phyloP scores from a whole-genome alignment of 1,140 invertebrate genomes.

The Nixonia krombeini region DNA sequence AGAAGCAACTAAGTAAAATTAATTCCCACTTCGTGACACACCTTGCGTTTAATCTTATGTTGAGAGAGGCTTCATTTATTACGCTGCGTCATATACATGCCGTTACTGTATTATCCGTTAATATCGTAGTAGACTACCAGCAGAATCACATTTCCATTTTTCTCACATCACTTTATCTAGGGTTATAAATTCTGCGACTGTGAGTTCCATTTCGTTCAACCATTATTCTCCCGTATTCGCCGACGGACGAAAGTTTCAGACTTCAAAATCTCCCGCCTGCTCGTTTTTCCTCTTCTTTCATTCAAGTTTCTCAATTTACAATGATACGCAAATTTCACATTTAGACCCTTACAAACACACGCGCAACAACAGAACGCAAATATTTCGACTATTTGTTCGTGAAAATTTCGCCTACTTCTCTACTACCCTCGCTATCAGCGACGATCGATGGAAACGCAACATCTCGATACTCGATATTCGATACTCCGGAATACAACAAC shows the following conservation, averaged over 20 bases:
- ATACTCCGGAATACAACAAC: no score
- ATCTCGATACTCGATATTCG: background rate
- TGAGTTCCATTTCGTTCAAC: conserved; percentile 44
- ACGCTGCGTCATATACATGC: conserved; percentile 18
- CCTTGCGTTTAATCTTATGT: conserved; percentile 32
- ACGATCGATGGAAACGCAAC: background rate
- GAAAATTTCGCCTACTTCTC: no score
- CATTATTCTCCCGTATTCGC: conserved; percentile 44
- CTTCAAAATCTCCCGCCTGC: conserved; percentile 31
- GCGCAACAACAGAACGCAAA: background rate
- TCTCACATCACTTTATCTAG: conserved; percentile 40
- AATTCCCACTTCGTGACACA: conserved; percentile 16
- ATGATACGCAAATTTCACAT: conserved; percentile 9
- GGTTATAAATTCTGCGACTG: conserved; percentile 39
- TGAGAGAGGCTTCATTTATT: conserved; percentile 37
- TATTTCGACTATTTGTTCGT: no score
- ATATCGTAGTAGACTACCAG: conserved; percentile 33
- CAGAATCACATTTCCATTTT: conserved; percentile 39
- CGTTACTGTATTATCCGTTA: conserved; percentile 38
- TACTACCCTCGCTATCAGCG: no score
- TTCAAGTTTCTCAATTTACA: conserved; percentile 17
- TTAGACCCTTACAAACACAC: background rate
- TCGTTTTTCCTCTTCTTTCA: conserved; percentile 21
- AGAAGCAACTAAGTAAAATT: conserved; percentile 24
- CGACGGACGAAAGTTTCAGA: conserved; percentile 33